Evolutionary conservation across 1,140 invertebrate genomes (phyloP).

Genomic region (Ceratitis capitata): DNA sequence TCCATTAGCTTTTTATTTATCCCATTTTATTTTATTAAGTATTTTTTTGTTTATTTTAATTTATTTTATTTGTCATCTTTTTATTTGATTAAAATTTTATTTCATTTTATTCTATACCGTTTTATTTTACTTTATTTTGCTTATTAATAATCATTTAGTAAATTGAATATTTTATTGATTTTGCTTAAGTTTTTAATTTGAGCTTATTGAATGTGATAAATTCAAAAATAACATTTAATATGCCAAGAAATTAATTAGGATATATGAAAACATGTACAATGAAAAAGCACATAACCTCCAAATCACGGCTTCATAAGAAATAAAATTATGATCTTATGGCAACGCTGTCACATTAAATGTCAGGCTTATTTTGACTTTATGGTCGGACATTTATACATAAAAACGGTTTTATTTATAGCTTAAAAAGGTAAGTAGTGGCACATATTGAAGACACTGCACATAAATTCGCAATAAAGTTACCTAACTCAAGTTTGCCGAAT

Average conservation of each 20-base stretch:
- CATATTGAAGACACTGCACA: background rate
- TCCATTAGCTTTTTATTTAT: background rate
- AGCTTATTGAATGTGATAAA: no score
- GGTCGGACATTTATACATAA: background rate
- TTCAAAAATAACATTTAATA: no score
- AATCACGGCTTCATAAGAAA: background rate
- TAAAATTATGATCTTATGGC: slow-evolving; percentile 11
- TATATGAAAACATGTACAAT: no score
- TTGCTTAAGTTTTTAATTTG: no score
- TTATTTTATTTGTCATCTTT: background rate
- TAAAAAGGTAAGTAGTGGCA: background rate
- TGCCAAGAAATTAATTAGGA: no score
- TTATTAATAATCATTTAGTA: no score
- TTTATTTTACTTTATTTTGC: no score
- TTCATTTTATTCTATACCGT: no score
- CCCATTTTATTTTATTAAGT: background rate
- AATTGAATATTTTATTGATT: no score
- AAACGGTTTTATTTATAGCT: background rate
- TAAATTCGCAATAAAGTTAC: background rate
- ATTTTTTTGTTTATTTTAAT: background rate
- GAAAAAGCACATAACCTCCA: background rate
- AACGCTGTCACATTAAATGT: background rate
- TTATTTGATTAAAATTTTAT: no score
- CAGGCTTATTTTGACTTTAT: background rate
- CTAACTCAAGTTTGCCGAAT: background rate